Evolutionary conservation across 2,888 invertebrate genomes (phyloP).

Genomic region (Phortica magna): DNA sequence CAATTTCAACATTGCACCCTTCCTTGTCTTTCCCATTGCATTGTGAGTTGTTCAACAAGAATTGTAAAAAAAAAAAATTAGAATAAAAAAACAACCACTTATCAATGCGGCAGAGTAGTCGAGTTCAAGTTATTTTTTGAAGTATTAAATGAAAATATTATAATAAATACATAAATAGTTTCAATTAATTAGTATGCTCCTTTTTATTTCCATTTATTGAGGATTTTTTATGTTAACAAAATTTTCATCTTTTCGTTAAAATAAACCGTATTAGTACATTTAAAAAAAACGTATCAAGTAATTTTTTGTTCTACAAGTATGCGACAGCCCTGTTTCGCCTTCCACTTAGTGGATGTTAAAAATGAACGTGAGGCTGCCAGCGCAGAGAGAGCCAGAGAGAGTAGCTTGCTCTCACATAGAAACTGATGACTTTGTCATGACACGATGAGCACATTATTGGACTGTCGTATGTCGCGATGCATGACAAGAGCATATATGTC

Average conservation of each 20-base stretch:
- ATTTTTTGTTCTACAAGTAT: not conserved
- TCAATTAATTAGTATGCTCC: not conserved
- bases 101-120: conserved; percentile 3
- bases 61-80: conserved; percentile 28
- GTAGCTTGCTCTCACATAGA: too few species aligned
- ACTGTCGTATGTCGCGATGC: too few species aligned
- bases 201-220: not conserved
- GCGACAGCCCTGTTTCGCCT: conserved; percentile 4
- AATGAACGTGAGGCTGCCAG: too few species aligned
- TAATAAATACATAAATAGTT: not conserved
- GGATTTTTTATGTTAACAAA: not conserved
- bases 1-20: not conserved
- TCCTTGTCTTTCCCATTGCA: not conserved
- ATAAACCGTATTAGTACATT: not conserved
- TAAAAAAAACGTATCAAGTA: not conserved
- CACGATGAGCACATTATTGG: too few species aligned
- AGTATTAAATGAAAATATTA: not conserved
- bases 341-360: too few species aligned
- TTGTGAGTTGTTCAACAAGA: not conserved
- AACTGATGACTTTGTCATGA: too few species aligned
- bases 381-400: too few species aligned
- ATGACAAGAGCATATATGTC: too few species aligned
- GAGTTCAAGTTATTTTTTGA: not conserved
- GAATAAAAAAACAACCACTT: conserved; percentile 25
- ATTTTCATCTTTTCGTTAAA: not conserved